phyloP scores from a whole-genome alignment of 2,797 vertebrate genomes.

The Botia almorhae region DNA sequence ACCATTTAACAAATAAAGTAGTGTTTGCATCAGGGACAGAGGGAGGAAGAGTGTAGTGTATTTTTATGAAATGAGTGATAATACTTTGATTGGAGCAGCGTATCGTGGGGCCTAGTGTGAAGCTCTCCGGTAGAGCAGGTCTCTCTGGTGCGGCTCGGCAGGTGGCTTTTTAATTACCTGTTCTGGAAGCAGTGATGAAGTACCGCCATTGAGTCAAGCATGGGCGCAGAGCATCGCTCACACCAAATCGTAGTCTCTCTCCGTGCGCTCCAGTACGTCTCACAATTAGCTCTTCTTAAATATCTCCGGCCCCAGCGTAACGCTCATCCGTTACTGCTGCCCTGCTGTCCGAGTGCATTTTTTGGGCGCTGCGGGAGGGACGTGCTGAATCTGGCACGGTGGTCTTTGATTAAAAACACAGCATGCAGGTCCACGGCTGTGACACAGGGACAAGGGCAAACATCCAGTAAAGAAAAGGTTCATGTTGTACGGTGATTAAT shows the following conservation, averaged over 20 bases:
- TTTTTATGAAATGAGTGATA: slow-evolving; percentile 54
- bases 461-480: slow-evolving; percentile 38
- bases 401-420: slow-evolving; percentile 67
- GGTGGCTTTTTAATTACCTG: slow-evolving; percentile 77
- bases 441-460: slow-evolving; percentile 58
- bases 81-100: slow-evolving; percentile 59
- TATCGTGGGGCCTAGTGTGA: slow-evolving; percentile 50
- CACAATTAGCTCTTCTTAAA: slow-evolving; percentile 65
- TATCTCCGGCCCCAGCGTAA: slow-evolving; percentile 47
- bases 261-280: slow-evolving; percentile 57
- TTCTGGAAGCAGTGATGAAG: slow-evolving; percentile 73
- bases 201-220: slow-evolving; percentile 65
- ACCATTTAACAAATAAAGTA: slow-evolving; percentile 56
- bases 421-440: slow-evolving; percentile 50
- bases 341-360: slow-evolving; percentile 30
- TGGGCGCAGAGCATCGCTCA: slow-evolving; percentile 62
- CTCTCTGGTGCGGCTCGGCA: slow-evolving; percentile 65
- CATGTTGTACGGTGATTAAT: slow-evolving; percentile 30
- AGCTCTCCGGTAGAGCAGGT: slow-evolving; percentile 60
- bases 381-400: slow-evolving; percentile 55
- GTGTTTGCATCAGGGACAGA: slow-evolving; percentile 38
- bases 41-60: slow-evolving; percentile 13
- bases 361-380: slow-evolving; percentile 45
- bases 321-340: slow-evolving; percentile 44
- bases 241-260: slow-evolving; percentile 58